Base-by-base conservation (phyloP, 1,140 invertebrate genomes). In the Delia radicum region DNA sequence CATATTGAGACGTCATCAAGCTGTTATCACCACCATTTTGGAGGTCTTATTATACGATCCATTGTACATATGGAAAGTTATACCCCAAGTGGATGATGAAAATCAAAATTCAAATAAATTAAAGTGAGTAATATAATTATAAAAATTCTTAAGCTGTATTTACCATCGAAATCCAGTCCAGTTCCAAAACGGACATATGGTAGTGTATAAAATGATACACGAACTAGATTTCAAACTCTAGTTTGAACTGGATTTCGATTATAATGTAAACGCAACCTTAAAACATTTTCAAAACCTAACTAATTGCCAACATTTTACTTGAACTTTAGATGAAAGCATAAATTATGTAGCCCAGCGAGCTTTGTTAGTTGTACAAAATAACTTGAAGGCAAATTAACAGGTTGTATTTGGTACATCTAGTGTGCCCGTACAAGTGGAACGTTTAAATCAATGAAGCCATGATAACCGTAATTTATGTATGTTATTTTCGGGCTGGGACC, bases 41-140 rank as follows among this genome's bases (percentile, higher is more conserved):
- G 94, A 96, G 87, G 96, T 98, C 12, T 85, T 98, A 13, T 87
- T 98, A n/a, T 96, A 96, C 81, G 96, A 98, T 89, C 97, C 97
- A 0, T 87, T 98, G 2, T 96, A 97, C 85, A 90, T 91, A 10
- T 98, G 96, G 96, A 83, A 80, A 24, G 79, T 78, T 37, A 63
- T 76, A 33, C 75, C 72, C 28, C 55, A 63, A 61, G n/a, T 71
- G 1, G 8, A 27, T 73, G 33, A 62, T 31, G 48, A 55, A 21
- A 33, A 15, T 28, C 46, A 75, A 26, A 31, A 72, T 48, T 21
- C 5, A 3, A 7, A 26, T 37, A 73, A 26, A 67, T 46, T 21
- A 26, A 21, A 73, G 55, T 26, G 15, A 62, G 7, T 72, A 3
- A n/a, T 21, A 42, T 63, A 62, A 48, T 18, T 13, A n/a, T 74